Evolutionary conservation across 2,797 vertebrate genomes (phyloP), one percentile per base, ranked within the genome.

Genomic region (Karalla daura): DNA sequence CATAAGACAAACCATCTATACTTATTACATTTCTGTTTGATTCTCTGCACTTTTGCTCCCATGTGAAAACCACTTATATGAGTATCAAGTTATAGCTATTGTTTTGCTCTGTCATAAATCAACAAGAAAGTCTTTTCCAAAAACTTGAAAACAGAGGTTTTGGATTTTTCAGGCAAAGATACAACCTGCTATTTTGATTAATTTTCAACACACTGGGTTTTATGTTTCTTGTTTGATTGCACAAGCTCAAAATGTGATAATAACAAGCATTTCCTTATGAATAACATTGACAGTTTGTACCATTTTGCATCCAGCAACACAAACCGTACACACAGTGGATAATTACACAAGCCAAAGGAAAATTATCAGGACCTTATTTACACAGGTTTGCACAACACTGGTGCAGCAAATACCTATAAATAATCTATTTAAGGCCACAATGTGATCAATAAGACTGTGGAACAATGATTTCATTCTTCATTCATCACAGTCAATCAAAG

Each of bases 11-110:
- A 76, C 70, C 74, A 76, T 83, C 70, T 70, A 74, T 76, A 76
- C 81, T 85, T 90, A 89, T 86, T 83, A 72, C 71, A 77, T 83
- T 88, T 88, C 82, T 80, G 74, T 78, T 83, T 81, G 53, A 86
- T 84, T 87, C 53, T 71, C 61, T 46, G 33, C 70, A 46, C 61
- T 58, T 66, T 53, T 56, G 43, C 81, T 86, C 77, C 78, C 67
- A 59, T 70, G 66, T 67, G 44, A 77, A 76, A 50, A 47, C 41
- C 68, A 79, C 71, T 86, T 72, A 71, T 61, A 67, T 49, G 28
- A 47, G 55, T 82, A 74, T 78, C 63, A 78, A 44, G 70, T 80
- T 86, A 70, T 30, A 64, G 65, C 55, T 65, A 32, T 72, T 87
- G 61, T 81, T 84, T 82, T 78, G 51, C 50, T 77, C 76, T 52